These are phyloP conservation scores for Acanthurus leucopareius DNA, from an alignment of 2,797 vertebrate species.

Conservation along the genomic window DNA sequence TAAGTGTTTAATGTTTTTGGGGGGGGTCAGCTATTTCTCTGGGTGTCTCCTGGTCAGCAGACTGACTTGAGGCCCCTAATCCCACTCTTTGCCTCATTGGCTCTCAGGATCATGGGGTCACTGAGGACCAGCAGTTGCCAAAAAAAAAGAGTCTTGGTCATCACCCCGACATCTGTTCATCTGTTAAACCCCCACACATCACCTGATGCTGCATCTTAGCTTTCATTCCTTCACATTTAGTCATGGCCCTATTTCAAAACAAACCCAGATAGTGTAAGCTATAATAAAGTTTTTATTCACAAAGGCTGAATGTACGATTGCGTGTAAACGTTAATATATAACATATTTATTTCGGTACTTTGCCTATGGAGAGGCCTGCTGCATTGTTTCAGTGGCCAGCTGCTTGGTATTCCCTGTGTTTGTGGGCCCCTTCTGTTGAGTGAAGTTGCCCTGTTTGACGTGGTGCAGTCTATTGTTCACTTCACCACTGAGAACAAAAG, in stretches of 20 bases:
- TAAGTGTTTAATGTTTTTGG: conserved; percentile 60
- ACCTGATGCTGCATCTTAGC: conserved; percentile 74
- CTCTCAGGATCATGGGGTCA: conserved; percentile 86
- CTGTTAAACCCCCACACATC: conserved; percentile 73
- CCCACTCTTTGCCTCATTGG: conserved; percentile 73
- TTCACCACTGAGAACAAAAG: conserved; percentile 85
- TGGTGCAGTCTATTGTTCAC: conserved; percentile 86
- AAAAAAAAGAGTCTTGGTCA: conserved; percentile 81
- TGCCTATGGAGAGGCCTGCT: conserved; percentile 68
- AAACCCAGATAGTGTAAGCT: conserved; percentile 10
- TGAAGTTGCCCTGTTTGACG: conserved; percentile 87
- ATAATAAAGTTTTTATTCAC: background rate
- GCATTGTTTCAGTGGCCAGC: conserved; percentile 86
- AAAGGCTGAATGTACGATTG: conserved; percentile 20
- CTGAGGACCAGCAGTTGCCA: conserved; percentile 84
- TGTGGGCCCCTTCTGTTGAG: conserved; percentile 85
- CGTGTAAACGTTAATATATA: conserved; percentile 52
- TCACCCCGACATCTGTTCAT: conserved; percentile 89
- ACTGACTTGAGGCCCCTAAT: conserved; percentile 84
- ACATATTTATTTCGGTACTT: conserved; percentile 69
- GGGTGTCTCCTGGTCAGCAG: conserved; percentile 73
- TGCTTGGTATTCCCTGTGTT: conserved; percentile 87
- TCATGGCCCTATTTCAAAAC: conserved; percentile 42
- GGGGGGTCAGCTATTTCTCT: conserved; percentile 74
- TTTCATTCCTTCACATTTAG: conserved; percentile 63